A percentile compares a stretch with the other conserved stretches of the same genome.
phyloP scores from a whole-genome alignment of 2,888 invertebrate species.

The Nasonovia ribisnigri region DNA sequence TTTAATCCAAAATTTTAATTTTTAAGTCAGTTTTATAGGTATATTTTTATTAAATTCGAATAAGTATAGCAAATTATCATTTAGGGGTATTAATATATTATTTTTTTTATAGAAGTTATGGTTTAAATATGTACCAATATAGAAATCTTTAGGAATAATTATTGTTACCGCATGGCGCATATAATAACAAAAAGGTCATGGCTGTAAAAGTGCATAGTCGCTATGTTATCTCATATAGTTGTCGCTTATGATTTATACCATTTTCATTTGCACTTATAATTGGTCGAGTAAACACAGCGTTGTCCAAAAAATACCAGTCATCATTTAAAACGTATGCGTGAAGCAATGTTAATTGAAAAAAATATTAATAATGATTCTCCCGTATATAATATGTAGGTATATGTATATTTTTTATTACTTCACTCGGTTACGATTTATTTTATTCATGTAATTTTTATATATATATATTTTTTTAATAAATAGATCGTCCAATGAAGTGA shows the following conservation, averaged over 20 bases:
- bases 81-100: no score
- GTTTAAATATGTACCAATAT: background rate
- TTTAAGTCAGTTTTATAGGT: background rate
- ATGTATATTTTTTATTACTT: background rate
- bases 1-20: background rate
- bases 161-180: background rate
- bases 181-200: background rate
- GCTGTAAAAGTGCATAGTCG: background rate
- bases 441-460: slow-evolving; percentile 19
- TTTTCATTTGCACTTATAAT: slow-evolving; percentile 20
- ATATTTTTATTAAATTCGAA: background rate
- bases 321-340: slow-evolving; percentile 29
- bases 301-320: slow-evolving; percentile 23
- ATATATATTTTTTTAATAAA: slow-evolving; percentile 27
- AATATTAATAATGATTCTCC: background rate
- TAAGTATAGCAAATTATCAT: background rate
- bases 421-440: slow-evolving; percentile 11
- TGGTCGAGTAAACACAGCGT: background rate
- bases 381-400: background rate
- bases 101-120: background rate
- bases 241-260: slow-evolving; percentile 26
- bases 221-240: background rate
- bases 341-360: slow-evolving; percentile 51
- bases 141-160: background rate
- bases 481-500: slow-evolving; percentile 59